Percentiles rank a stretch among this genome's conserved stretches.
Conservation (phyloP, 1,140 invertebrate species). For the Zelostemma sp. region DNA sequence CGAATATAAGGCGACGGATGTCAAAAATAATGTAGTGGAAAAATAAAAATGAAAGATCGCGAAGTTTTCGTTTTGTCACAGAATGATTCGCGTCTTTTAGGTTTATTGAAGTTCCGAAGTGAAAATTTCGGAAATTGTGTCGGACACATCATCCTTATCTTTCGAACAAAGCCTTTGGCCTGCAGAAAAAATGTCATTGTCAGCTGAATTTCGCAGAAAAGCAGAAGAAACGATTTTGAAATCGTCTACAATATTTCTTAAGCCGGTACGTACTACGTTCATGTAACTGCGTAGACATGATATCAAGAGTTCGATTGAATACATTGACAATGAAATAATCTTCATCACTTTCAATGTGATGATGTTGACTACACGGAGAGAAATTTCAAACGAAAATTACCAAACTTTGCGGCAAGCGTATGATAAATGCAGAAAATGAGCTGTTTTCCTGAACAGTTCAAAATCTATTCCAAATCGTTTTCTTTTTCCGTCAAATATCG, state of each 20-base stretch:
- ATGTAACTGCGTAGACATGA: background rate
- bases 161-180: background rate
- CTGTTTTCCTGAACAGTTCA: background rate
- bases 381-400: no score
- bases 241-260: background rate
- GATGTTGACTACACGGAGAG: no score
- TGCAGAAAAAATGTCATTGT: background rate
- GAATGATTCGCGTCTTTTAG: no score
- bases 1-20: no score
- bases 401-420: no score
- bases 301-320: slow-evolving; percentile 1
- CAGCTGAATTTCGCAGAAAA: background rate
- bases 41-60: no score
- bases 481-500: no score
- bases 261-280: background rate
- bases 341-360: background rate
- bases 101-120: no score
- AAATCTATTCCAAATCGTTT: background rate
- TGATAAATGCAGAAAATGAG: no score
- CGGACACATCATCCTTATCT: slow-evolving; percentile 5
- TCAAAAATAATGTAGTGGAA: no score
- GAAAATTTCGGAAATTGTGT: background rate
- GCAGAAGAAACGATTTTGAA: background rate
- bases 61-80: no score
- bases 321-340: background rate